These are phyloP conservation scores for Drosophila cognata DNA, from an alignment of 2,888 invertebrate species.

Conservation along the genomic window DNA sequence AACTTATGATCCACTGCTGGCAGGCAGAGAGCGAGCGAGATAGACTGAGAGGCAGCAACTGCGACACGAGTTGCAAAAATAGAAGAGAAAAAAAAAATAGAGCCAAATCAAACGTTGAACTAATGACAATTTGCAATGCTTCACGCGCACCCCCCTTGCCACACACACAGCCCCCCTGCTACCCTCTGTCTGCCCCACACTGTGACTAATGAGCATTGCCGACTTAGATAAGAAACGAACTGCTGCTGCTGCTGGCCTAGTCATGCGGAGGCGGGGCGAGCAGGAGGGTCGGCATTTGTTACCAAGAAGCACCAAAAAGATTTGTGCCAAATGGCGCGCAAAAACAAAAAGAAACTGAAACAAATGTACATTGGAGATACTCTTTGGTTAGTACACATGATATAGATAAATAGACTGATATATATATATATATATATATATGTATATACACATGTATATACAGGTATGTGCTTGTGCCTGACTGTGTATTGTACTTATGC, in stretches of 20 bases:
- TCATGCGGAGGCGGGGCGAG: constrained; percentile 1
- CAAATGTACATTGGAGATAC: constrained; percentile 15
- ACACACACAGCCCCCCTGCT: constrained; percentile 22
- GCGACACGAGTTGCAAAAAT: constrained; percentile 30
- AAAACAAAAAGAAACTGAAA: constrained; percentile 30
- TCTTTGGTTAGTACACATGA: constrained; percentile 7
- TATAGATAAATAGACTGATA: constrained; percentile 20
- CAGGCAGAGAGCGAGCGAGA: neutral
- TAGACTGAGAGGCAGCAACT: constrained; percentile 10
- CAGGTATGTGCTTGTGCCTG: neutral
- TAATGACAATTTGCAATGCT: constrained; percentile 80
- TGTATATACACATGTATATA: too few relatives aligned
- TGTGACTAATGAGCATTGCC: constrained; percentile 77
- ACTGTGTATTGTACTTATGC: constrained; percentile 56
- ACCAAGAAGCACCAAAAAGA: constrained; percentile 55
- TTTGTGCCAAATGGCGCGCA: constrained; percentile 49
- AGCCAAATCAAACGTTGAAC: constrained; percentile 68
- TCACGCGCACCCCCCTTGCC: constrained; percentile 54
- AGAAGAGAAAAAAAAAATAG: neutral
- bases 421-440: neutral
- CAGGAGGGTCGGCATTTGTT: constrained; percentile 40
- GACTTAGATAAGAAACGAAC: constrained; percentile 71
- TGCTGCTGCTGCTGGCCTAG: constrained; percentile 6
- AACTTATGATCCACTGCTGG: constrained; percentile 6
- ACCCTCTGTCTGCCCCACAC: constrained; percentile 24